Base-by-base conservation (phyloP, 2,888 invertebrate species). In the Brachylomia viminalis region DNA sequence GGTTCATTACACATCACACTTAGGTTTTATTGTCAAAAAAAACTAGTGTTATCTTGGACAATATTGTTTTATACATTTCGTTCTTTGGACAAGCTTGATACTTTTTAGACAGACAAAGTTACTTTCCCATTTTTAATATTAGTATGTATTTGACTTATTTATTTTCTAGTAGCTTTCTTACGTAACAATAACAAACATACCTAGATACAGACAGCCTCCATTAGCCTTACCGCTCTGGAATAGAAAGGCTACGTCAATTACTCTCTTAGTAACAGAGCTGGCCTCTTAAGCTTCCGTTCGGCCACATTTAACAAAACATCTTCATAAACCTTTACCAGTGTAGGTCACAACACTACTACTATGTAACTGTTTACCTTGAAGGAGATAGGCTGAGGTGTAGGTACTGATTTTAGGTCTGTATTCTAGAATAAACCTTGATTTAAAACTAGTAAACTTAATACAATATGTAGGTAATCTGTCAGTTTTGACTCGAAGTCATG, bases 271-370 rank as follows among this genome's bases (percentile, higher is more conserved):
- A 72, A 70, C 49, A 76, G 56, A 58, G n/a, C 49, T 52, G n/a
- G 62, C 77, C 65, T 72, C 71, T 74, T 65, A 79, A 33, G 68
- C 65, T 72, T 58, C 61, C 72, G 83, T 82, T 72, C 61, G 17
- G 78, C 56, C 33, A 85, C 86, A 85, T 85, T 83, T 72, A 85
- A 77, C 85, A 59, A 58, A 84, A 58, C 62, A 68, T 82, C 70
- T 73, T 73, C 59, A 83, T 85, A 85, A 77, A 71, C 70, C 64
- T 77, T 64, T 73, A 71, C 72, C 52, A 73, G 59, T 76, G 27
- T 70, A 82, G 54, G 62, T 70, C 56, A 72, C 23, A 74, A 33
- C 11, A 79, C 33, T 38, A 47, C 27, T 27, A 17, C 38, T 75
- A 27, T 42, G 20, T 49, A 20, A 69, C 30, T 54, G 52, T 59